Evolutionary conservation across 2,888 invertebrate species (phyloP).

Genomic region (Scaptomyza parva): DNA sequence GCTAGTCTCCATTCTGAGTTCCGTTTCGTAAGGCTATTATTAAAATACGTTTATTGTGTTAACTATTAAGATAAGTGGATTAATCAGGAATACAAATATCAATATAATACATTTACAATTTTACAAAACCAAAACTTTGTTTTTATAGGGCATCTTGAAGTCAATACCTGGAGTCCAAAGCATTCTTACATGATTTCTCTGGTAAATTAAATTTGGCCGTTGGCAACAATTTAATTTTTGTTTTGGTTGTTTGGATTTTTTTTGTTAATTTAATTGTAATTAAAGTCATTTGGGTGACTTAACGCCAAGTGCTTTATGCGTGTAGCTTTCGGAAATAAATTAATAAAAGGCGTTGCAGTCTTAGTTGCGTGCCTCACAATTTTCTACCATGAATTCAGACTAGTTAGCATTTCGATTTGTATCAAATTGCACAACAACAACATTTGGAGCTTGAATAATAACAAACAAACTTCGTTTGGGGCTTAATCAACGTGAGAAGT

Average conservation of each 20-base stretch:
- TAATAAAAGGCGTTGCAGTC: slow-evolving; percentile 18
- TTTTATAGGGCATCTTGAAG: slow-evolving; percentile 16
- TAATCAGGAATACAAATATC: not conserved
- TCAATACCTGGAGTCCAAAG: no score
- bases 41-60: not conserved
- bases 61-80: not conserved
- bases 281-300: slow-evolving; percentile 72
- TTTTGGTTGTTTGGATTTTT: slow-evolving; percentile 4
- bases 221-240: slow-evolving; percentile 38
- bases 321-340: slow-evolving; percentile 19
- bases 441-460: slow-evolving; percentile 71
- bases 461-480: slow-evolving; percentile 14
- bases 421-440: slow-evolving; percentile 67
- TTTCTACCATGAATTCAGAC: slow-evolving; percentile 25
- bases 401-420: slow-evolving; percentile 31
- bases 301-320: slow-evolving; percentile 50
- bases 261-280: slow-evolving; percentile 49
- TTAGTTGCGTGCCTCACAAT: slow-evolving; percentile 27
- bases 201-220: slow-evolving; percentile 22
- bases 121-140: no score
- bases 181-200: slow-evolving; percentile 29
- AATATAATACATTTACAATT: not conserved
- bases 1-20: not conserved
- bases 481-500: slow-evolving; percentile 71
- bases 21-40: not conserved